phyloP scores from a whole-genome alignment of 2,888 invertebrate species.

The Blastobasis lacticolella region DNA sequence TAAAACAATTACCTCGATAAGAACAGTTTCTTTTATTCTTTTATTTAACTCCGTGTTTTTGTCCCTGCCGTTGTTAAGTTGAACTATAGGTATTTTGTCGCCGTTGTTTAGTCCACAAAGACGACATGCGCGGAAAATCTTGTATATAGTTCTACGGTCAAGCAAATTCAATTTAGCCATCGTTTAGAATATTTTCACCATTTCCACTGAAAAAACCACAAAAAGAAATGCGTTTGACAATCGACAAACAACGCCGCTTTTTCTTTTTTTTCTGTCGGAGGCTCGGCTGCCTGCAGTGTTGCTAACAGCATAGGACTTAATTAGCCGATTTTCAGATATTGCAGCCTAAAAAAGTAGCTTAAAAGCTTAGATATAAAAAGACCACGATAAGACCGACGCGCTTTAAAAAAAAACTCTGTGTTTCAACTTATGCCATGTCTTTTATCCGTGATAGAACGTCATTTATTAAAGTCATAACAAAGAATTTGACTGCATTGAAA shows the following conservation, averaged over 20 bases:
- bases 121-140: slow-evolving; percentile 63
- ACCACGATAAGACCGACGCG: too few relatives aligned
- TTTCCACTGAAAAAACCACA: not conserved
- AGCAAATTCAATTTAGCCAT: not conserved
- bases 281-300: too few relatives aligned
- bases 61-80: slow-evolving; percentile 20
- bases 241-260: not conserved
- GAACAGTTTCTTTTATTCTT: slow-evolving; percentile 62
- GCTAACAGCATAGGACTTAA: too few relatives aligned
- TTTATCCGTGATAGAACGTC: too few relatives aligned
- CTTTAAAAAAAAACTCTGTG: too few relatives aligned
- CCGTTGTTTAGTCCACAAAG: slow-evolving; percentile 65
- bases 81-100: slow-evolving; percentile 69
- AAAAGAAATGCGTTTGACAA: not conserved
- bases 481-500: too few relatives aligned
- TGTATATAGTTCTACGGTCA: slow-evolving; percentile 54
- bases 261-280: not conserved
- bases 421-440: too few relatives aligned
- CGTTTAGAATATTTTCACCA: not conserved
- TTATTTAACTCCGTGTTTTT: slow-evolving; percentile 36
- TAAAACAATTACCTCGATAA: slow-evolving; percentile 52
- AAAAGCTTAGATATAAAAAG: too few relatives aligned
- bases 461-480: too few relatives aligned
- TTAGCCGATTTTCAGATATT: too few relatives aligned
- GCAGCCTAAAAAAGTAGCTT: too few relatives aligned